These are phyloP conservation scores for Taurulus bubalis DNA, from an alignment of 2,113 vertebrate genomes.

Conservation along the genomic window DNA sequence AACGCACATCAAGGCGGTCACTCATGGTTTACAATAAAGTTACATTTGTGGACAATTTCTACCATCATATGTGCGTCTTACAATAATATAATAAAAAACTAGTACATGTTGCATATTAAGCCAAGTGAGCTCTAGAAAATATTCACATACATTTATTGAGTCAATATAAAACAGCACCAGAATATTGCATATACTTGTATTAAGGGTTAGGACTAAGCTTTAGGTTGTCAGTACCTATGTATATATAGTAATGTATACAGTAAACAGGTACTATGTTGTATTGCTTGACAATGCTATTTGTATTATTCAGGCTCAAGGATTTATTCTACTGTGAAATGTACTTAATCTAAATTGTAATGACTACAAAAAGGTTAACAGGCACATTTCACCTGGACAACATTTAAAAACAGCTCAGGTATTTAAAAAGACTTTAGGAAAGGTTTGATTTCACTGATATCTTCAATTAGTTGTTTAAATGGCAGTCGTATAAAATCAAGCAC, in stretches of 20 bases:
- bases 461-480: not conserved
- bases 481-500: constrained; percentile 9
- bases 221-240: constrained; percentile 66
- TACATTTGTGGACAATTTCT: constrained; percentile 62
- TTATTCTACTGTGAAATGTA: constrained; percentile 34
- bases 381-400: constrained; percentile 10
- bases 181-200: constrained; percentile 69
- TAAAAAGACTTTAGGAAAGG: not conserved
- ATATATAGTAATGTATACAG: constrained; percentile 59
- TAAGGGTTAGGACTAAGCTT: constrained; percentile 58
- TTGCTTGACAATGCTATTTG: constrained; percentile 48
- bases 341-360: constrained; percentile 3
- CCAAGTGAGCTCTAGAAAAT: constrained; percentile 67
- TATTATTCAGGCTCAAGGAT: constrained; percentile 39
- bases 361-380: constrained; percentile 39
- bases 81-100: constrained; percentile 62
- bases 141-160: constrained; percentile 73
- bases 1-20: constrained; percentile 26
- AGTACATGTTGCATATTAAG: constrained; percentile 76
- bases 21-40: constrained; percentile 56
- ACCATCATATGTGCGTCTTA: constrained; percentile 64
- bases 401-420: constrained; percentile 29
- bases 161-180: constrained; percentile 78
- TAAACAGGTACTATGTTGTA: constrained; percentile 72
- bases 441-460: not conserved